Conservation (phyloP, 2,888 invertebrate species). For the Acronicta alni region DNA sequence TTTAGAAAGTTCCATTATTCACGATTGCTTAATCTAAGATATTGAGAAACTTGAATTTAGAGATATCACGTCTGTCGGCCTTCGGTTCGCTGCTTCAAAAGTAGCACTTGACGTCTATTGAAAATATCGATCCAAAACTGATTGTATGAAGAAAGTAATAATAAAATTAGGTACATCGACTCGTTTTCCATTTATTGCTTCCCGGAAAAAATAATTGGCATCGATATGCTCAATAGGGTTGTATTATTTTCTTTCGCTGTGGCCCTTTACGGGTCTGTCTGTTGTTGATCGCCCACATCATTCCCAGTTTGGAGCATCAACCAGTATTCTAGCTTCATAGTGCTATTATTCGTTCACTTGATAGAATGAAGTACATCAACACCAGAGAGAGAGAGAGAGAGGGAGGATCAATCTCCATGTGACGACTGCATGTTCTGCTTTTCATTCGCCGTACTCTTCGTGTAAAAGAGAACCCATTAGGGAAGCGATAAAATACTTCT, state of each 20-base stretch:
- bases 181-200: neutral
- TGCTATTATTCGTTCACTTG: no score
- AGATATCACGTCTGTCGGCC: constrained; percentile 18
- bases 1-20: constrained; percentile 2
- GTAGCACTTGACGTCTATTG: constrained; percentile 35
- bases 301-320: no score
- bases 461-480: neutral
- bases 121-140: constrained; percentile 39
- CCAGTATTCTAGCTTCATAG: no score
- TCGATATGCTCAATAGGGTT: neutral
- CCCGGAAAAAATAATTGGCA: neutral
- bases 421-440: no score
- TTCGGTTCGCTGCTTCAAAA: constrained; percentile 25
- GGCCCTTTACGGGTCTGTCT: neutral
- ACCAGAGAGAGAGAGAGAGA: no score
- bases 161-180: constrained; percentile 17
- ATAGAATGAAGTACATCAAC: no score
- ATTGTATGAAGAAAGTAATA: constrained; percentile 13
- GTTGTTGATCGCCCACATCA: no score
- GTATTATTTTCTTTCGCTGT: neutral
- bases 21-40: constrained; percentile 1
- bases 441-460: no score
- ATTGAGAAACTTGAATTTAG: constrained; percentile 13
- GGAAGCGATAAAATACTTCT: neutral
- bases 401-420: no score